These are phyloP conservation scores for Oxycera nigricornis DNA, from an alignment of 2,888 invertebrate genomes.

Conservation along the genomic window DNA sequence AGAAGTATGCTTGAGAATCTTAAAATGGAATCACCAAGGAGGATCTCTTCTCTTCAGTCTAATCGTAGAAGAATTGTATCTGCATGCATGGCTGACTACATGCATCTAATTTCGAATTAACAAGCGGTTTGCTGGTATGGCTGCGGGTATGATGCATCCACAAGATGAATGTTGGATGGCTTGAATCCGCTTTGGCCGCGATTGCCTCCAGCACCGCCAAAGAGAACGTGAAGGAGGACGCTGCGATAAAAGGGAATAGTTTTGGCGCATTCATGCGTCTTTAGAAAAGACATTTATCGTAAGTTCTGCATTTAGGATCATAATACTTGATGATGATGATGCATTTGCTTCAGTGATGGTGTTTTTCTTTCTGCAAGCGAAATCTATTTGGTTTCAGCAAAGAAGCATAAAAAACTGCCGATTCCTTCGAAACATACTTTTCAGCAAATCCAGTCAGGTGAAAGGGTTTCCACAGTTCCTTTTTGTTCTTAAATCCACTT, in stretches of 20 bases:
- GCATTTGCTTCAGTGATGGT: no score
- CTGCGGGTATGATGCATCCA: background rate
- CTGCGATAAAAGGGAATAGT: background rate
- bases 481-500: no score
- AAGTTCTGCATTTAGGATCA: background rate
- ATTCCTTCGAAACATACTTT: no score
- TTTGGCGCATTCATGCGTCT: slow-evolving; percentile 2
- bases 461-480: no score
- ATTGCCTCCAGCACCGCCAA: slow-evolving; percentile 5
- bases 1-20: background rate
- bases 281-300: background rate
- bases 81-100: background rate
- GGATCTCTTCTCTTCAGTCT: background rate
- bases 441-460: no score
- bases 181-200: background rate
- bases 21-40: slow-evolving; percentile 6
- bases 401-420: no score
- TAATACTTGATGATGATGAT: no score
- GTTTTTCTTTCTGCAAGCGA: no score
- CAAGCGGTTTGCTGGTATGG: slow-evolving; percentile 15
- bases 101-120: slow-evolving; percentile 30
- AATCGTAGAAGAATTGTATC: slow-evolving; percentile 26
- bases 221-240: background rate
- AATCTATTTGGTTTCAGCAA: no score
- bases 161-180: background rate